Base-by-base conservation (phyloP, 2,888 invertebrate genomes). In the Phaonia tiefii region DNA sequence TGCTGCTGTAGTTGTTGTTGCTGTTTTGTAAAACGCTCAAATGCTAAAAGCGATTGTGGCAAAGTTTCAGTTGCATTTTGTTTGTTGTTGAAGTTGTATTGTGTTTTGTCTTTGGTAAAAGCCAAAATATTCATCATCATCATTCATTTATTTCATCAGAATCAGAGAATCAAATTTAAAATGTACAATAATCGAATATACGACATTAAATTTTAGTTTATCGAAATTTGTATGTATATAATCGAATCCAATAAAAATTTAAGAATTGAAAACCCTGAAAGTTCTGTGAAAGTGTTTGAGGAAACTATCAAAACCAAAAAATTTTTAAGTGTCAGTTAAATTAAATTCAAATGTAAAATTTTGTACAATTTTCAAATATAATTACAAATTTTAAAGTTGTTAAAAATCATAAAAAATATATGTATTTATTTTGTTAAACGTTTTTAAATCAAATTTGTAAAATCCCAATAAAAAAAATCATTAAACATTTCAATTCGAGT, bases 31-130 rank as follows among this genome's bases (percentile, higher is more conserved):
- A 83, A 80, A 71, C 73, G 84, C 81, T 79, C 83, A 80, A 84
- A 77, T 82, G 78, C 80, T 80, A 73, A 84, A 85, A 83, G 75
- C 58, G 79, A 71, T 79, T 80, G 81, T 51, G 56, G 75, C 83
- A 70, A 84, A 84, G 79, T 79, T 83, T 85, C 84, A 85, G 86
- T 83, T 86, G 85, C 86, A 86, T 83, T 86, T 84, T 84, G 86
- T 85, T 84, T 83, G 83, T 85, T 85, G 85, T 79, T 84, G 84
- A 85, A 81, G 81, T 78, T 63, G 63, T 63, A 82, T 82, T 63
- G 82, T 84, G 37, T 63, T 42, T 39, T 63, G 20, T 63, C 31
- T 20, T 37, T 60, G 39, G 20, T 8, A 37, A 60, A 8, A 31
- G 8, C 3, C n/a, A n/a, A n/a, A n/a, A n/a, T n/a, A n/a, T n/a